Percentiles rank a stretch among this genome's conserved stretches.
Conservation (phyloP, 2,113 vertebrate species). For the Orycteropus afer region DNA sequence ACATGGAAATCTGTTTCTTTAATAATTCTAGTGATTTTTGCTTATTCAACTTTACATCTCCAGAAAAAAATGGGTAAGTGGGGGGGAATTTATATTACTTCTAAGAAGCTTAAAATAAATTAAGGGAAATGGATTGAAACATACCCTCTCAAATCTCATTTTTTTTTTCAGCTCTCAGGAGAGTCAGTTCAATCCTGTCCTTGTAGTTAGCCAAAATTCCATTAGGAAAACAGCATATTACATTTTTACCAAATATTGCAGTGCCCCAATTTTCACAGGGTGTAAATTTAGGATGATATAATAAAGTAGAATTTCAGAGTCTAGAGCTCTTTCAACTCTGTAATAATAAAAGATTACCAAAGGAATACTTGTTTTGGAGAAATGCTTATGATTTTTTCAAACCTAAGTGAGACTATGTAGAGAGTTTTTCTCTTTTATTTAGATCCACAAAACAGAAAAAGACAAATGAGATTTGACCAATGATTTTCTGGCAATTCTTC, state of each 20-base stretch:
- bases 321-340: constrained; percentile 1
- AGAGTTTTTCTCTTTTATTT: neutral
- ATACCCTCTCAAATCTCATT: neutral
- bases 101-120: constrained; percentile 44
- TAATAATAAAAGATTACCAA: neutral
- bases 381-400: constrained; percentile 37
- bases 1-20: constrained; percentile 7
- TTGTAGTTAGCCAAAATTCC: constrained; percentile 45
- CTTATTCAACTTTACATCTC: constrained; percentile 38
- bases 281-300: neutral
- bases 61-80: constrained; percentile 46
- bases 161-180: constrained; percentile 28
- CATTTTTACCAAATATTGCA: constrained; percentile 36
- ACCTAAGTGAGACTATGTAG: neutral
- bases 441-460: neutral
- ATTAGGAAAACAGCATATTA: constrained; percentile 12
- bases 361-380: constrained; percentile 41
- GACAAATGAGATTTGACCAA: constrained; percentile 1
- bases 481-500: constrained; percentile 25
- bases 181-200: neutral
- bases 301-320: neutral
- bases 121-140: constrained; percentile 36
- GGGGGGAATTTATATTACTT: constrained; percentile 48
- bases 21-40: constrained; percentile 11
- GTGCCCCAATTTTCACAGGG: constrained; percentile 7